These are phyloP conservation scores for Alethe castanea DNA, from an alignment of 2,113 vertebrate species.

Conservation along the genomic window DNA sequence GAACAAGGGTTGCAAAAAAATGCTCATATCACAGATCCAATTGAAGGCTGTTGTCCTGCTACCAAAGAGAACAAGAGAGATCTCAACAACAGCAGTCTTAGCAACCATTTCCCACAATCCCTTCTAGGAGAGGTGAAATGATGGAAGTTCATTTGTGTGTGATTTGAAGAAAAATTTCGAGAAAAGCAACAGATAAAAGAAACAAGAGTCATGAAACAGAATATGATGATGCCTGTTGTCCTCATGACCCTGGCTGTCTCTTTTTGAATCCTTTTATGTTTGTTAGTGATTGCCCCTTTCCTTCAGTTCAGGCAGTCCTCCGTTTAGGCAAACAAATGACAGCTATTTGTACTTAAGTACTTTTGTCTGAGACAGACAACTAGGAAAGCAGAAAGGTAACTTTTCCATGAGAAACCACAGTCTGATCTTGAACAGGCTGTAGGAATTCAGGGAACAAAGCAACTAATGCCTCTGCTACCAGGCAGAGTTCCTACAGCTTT, in stretches of 20 bases:
- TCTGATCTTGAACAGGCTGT: neutral
- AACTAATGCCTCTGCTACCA: neutral
- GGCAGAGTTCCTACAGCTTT: neutral
- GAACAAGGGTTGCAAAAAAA: neutral
- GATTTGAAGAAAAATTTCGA: neutral
- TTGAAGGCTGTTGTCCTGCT: neutral
- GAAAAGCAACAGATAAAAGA: neutral
- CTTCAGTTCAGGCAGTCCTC: neutral
- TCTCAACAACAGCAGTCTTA: neutral
- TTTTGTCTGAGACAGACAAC: neutral
- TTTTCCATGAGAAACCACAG: neutral
- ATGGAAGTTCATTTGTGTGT: neutral
- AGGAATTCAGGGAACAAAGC: neutral
- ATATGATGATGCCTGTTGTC: neutral
- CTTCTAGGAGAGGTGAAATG: neutral
- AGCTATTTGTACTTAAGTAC: neutral
- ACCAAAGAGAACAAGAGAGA: neutral
- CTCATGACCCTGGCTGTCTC: neutral
- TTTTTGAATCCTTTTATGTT: neutral
- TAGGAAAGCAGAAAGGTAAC: neutral
- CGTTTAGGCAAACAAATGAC: neutral
- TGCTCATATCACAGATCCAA: neutral
- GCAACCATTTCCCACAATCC: neutral
- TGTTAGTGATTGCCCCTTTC: neutral
- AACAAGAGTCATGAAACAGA: neutral